Evolutionary conservation across 2,113 vertebrate species (phyloP).

Genomic region (Collichthys lucidus): DNA sequence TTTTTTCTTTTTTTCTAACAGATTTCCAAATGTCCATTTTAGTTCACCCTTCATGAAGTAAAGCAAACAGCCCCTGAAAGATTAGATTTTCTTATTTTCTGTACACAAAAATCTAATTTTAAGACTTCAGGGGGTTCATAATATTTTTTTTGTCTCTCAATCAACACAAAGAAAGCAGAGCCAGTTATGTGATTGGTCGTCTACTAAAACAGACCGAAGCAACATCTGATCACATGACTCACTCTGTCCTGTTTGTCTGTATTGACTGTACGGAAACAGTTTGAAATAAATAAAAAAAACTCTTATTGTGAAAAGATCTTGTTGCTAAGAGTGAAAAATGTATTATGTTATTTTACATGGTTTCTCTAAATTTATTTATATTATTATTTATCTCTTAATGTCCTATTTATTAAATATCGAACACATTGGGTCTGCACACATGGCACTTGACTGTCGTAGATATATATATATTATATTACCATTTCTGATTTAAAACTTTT

Average conservation of each 20-base stretch:
- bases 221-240: background rate
- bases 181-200: background rate
- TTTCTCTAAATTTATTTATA: background rate
- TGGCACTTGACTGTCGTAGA: background rate
- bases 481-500: conserved; percentile 9
- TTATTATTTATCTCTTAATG: background rate
- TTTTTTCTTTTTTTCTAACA: background rate
- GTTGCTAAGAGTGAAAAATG: no score
- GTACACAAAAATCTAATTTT: no score
- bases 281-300: background rate
- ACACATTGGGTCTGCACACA: conserved; percentile 6
- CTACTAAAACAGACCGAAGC: background rate
- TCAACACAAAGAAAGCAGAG: background rate
- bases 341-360: background rate
- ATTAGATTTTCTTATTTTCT: no score
- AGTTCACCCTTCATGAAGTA: no score
- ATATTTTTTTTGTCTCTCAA: no score
- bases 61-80: no score
- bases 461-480: no score
- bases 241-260: background rate
- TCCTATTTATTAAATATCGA: conserved; percentile 15
- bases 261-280: background rate
- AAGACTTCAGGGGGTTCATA: no score
- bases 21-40: no score
- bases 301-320: no score